These are phyloP conservation scores for Turnix velox DNA, from an alignment of 2,113 vertebrate genomes.

Conservation along the genomic window DNA sequence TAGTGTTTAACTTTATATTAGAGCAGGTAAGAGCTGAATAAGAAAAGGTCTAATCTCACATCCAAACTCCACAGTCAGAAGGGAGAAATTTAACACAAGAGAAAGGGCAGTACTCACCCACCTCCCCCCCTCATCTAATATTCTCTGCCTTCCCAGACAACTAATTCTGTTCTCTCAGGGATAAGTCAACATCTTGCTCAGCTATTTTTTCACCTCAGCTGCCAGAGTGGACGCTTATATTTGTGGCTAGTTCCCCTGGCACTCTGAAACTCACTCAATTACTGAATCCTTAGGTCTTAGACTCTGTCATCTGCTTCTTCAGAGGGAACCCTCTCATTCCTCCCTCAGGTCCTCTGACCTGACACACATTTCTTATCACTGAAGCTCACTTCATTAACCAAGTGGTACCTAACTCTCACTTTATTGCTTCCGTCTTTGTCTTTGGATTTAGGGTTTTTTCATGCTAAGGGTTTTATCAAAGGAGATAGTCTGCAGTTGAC, in stretches of 20 bases:
- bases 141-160: background rate
- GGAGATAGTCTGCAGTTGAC: background rate
- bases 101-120: background rate
- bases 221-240: background rate
- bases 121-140: background rate
- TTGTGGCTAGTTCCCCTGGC: background rate
- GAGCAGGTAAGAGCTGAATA: background rate
- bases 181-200: conserved; percentile 1
- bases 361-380: background rate
- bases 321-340: background rate
- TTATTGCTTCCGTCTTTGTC: background rate
- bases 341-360: background rate
- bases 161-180: background rate
- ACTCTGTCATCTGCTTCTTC: background rate
- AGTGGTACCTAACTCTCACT: background rate
- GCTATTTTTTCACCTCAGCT: conserved; percentile 7
- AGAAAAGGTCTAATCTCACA: background rate
- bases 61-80: background rate
- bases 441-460: background rate
- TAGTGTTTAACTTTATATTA: background rate
- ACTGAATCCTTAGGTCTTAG: background rate
- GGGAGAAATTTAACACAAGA: background rate
- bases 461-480: background rate
- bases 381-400: conserved; percentile 20
- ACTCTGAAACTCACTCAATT: conserved; percentile 2